phyloP scores from a whole-genome alignment of 2,113 vertebrate genomes.

The Hirundichthys speculiger region DNA sequence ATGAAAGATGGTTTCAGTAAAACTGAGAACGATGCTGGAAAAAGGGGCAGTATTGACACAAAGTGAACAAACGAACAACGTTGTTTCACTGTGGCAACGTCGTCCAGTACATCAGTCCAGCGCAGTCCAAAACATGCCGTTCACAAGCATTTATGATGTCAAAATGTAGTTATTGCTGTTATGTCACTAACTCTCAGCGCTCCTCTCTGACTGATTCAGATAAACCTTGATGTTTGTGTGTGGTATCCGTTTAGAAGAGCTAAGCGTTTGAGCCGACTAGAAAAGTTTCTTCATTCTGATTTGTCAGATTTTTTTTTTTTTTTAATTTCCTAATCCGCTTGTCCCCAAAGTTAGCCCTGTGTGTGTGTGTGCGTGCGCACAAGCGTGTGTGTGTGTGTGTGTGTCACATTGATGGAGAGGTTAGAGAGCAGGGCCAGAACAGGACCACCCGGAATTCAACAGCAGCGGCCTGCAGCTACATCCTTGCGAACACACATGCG shows the following conservation, averaged over 20 bases:
- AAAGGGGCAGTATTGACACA: background rate
- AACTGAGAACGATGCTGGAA: background rate
- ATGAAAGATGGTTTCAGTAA: background rate
- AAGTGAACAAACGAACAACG: background rate
- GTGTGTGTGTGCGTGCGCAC: too few relatives aligned
- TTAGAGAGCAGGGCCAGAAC: slow-evolving; percentile 79
- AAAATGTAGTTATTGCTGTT: background rate
- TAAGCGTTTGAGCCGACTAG: slow-evolving; percentile 63
- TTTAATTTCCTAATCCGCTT: slow-evolving; percentile 75
- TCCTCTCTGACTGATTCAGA: slow-evolving; percentile 20
- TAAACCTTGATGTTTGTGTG: slow-evolving; percentile 43
- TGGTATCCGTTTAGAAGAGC: slow-evolving; percentile 42
- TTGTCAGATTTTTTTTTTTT: slow-evolving; percentile 67
- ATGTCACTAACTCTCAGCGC: background rate
- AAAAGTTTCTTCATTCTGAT: slow-evolving; percentile 73
- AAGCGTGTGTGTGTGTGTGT: slow-evolving; percentile 28
- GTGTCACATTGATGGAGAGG: slow-evolving; percentile 77
- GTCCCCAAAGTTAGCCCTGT: slow-evolving; percentile 60
- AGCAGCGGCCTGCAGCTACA: slow-evolving; percentile 75
- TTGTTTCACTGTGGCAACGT: too few relatives aligned
- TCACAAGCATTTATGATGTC: too few relatives aligned
- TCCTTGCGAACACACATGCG: slow-evolving; percentile 60
- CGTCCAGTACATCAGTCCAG: too few relatives aligned
- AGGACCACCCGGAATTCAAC: slow-evolving; percentile 80
- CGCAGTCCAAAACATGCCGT: too few relatives aligned